Base-by-base conservation (phyloP, 2,888 invertebrate species). In the Agrenia bidenticulata region DNA sequence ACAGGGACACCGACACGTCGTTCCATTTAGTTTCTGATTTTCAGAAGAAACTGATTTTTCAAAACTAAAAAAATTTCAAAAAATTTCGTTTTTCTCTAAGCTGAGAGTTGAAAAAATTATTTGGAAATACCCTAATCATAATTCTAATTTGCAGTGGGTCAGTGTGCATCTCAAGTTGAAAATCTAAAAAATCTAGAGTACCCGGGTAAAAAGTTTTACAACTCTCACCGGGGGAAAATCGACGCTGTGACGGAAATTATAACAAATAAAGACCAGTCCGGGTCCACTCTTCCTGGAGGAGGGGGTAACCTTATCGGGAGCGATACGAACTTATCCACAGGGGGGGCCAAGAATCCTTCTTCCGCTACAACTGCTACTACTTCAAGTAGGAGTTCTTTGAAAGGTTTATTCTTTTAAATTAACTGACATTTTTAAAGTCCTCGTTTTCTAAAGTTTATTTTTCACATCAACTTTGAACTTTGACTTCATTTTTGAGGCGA, bases 201-300 rank as follows among this genome's bases (percentile, higher is more conserved):
- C 51, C 64, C 66, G 41, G 70, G 70, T 27, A 73, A 73, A 54
- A 63, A 69, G 17, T 68, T 70, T 41, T 66, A 64, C 42, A 65
- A 63, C 11, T 27, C 69, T 11, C 71, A 72, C 50, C 54, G 66
- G n/a, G 65, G 37, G 15, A 73, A 71, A 63, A 66, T 73, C 21
- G 73, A 71, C 59, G 57, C 67, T 7, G 67, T 73, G 1, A 58
- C 70, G 19, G 62, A 66, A 62, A 55, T 54, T 17, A 60, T 66
- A 1, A 21, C 51, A 7, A 19, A 15, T 45, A 45, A 45, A n/a
- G 45, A 45, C 15, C 15, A 5, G 9, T 4, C 13, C 2, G 51
- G 26, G 21, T 7, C 24, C 19, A 21, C 5, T 7, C n/a, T n/a
- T n/a, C n/a, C 49, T 9, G 51, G 5, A 7, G 23, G 5, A 21